Percentiles rank a stretch among this genome's conserved stretches.
Conservation (phyloP, 1,140 invertebrate genomes). For the Palaemon carinicauda region DNA sequence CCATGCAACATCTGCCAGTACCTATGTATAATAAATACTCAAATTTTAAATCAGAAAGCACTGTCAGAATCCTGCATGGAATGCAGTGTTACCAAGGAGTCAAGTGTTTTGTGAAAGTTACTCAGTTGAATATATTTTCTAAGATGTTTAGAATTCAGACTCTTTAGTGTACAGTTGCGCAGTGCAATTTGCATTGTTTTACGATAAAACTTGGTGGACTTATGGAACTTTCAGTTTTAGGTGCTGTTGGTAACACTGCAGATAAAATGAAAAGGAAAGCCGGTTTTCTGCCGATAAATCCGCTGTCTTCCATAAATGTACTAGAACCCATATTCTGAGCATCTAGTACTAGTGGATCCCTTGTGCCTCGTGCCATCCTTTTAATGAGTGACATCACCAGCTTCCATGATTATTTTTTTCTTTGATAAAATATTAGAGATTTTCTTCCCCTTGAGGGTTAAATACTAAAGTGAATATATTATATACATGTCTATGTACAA, state of each 20-base stretch:
- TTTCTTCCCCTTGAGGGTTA: not conserved
- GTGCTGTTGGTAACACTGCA: constrained; percentile 39
- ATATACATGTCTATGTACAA: not conserved
- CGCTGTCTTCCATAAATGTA: constrained; percentile 56
- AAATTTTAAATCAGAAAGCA: constrained; percentile 12
- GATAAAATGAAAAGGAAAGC: constrained; percentile 24
- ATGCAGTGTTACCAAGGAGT: constrained; percentile 46
- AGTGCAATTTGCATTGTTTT: not conserved
- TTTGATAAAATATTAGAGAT: not conserved
- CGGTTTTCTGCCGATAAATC: constrained; percentile 50
- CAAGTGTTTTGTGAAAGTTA: no score
- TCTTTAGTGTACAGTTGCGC: not conserved
- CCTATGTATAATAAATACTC: constrained; percentile 47
- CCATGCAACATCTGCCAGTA: constrained; percentile 26
- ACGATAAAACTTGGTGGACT: not conserved
- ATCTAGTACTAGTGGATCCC: constrained; percentile 48
- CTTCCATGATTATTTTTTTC: constrained; percentile 7
- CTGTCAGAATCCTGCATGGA: not conserved
- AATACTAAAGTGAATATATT: no score
- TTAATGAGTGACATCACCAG: constrained; percentile 29
- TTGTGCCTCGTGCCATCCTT: constrained; percentile 51
- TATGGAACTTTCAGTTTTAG: not conserved
- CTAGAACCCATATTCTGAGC: constrained; percentile 39
- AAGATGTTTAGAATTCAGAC: not conserved
- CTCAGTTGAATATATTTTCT: not conserved